Base-by-base conservation (phyloP, 1,140 invertebrate species). In the Saccostrea echinata region DNA sequence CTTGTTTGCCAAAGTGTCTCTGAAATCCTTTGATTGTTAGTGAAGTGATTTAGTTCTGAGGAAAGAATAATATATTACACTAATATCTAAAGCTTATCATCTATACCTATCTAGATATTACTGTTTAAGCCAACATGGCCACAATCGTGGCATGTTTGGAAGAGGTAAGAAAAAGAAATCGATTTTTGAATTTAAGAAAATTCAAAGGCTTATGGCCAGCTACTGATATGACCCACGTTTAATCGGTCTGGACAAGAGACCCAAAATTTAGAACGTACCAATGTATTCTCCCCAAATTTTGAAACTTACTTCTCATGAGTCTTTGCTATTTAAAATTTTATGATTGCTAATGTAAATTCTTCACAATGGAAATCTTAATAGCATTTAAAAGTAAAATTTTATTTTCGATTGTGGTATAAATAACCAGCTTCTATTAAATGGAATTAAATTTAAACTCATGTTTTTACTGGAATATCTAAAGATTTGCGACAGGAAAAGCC, bases 121-220 rank as follows among this genome's bases (percentile, higher is more conserved):
- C 27, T 76, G 68, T 33, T 27, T 6, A 33, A 76, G 68, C 24
- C 68, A 76, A 76, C 68, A 30, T 11, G 16, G 30, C 2, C 24
- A 30, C 1, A 30, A 30, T 30, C 27, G 11, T 30, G 16, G 13
- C 11, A 76, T 76, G 24, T 30, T 30, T 24, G 27, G 30, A 13
- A 76, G 24, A 76, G 18, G 68, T 76, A 76, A 76, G 30, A 33
- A 16, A 76, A 76, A 30, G 68, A 76, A 76, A 76, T 76, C 27
- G 68, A 76, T 76, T 76, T 71, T 35, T 33, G 30, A 76, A 76
- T 33, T 76, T 30, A 13, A 30, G n/a, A 61, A 61, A 18, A 21
- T 61, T 61, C n/a, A 61, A 21, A n/a, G 55, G 55, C n/a, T 61
- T 61, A 61, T 21, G 55, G n/a, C 21, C n/a, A 61, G 0, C 18